Evolutionary conservation across 1,140 invertebrate species (phyloP), one percentile per base, ranked within the genome.

Genomic region (Drosophila kikkawai): DNA sequence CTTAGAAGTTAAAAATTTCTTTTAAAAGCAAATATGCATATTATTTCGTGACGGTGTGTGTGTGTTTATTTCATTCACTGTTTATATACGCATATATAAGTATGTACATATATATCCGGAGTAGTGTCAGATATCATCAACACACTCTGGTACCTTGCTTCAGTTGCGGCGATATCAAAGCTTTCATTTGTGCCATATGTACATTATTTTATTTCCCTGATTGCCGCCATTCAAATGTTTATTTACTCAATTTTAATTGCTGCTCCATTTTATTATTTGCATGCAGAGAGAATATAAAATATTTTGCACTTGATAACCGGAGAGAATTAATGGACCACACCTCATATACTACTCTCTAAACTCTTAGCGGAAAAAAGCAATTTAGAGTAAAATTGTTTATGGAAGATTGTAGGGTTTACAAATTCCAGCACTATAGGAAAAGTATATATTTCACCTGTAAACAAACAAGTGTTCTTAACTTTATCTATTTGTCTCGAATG

Each of bases 161-260:
- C 34, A 39, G 17, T 47, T 47, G 69, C 51, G 69, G 65, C 53
- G 9, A 41, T 42, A 71, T 73, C 67, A 73, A 73, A 73, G 69
- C 32, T 59, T 12, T 50, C 42, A 41, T 58, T 45, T 73, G 13
- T 68, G 58, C 45, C 19, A 26, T 41, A 55, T 51, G 36, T 41
- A 45, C 50, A 41, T 29, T 71, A 71, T 59, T 73, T 59, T 60
- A 59, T 73, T 73, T 59, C 50, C 53, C 45, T 71, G 69, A 71
- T 73, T 71, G 67, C 32, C 53, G 45, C 37, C 44, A 73, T 73
- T 59, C 42, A 71, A 73, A 48, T 71, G n/a, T 19, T 12, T 59
- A 60, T 73, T 71, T 71, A 56, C 37, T 42, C 29, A 34, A 39
- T 22, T 73, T 73, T 73, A 71, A 73, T 73, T 71, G 17, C 37